These are phyloP conservation scores for Thunnus albacares DNA, from an alignment of 2,797 vertebrate genomes.

Conservation along the genomic window DNA sequence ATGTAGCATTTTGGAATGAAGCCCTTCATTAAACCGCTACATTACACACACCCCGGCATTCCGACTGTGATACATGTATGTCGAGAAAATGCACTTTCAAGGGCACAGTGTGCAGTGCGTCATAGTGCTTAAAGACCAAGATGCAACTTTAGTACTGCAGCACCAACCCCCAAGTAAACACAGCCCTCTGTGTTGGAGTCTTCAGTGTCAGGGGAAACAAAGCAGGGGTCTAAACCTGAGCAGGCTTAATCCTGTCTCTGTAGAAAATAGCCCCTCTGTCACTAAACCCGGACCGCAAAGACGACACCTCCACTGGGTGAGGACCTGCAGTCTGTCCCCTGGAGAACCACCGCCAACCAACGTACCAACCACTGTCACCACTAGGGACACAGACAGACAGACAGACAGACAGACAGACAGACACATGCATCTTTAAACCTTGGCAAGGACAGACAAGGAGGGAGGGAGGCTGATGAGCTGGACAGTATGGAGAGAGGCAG, in stretches of 20 bases:
- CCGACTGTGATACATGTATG: constrained; percentile 54
- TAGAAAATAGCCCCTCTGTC: constrained; percentile 74
- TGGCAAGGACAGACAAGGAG: constrained; percentile 60
- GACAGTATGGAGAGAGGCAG: constrained; percentile 42
- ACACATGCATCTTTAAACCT: constrained; percentile 68
- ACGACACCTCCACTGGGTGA: constrained; percentile 75
- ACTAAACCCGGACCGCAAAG: constrained; percentile 70
- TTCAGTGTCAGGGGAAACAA: constrained; percentile 77
- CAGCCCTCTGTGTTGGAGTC: constrained; percentile 65
- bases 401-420: constrained; percentile 52
- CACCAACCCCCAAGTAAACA: constrained; percentile 62
- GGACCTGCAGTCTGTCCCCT: constrained; percentile 63
- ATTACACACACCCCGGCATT: constrained; percentile 48
- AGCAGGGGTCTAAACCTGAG: constrained; percentile 80
- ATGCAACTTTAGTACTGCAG: constrained; percentile 67
- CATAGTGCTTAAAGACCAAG: constrained; percentile 59
- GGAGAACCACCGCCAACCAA: constrained; percentile 53
- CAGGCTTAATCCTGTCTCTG: constrained; percentile 79
- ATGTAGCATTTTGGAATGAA: constrained; percentile 51
- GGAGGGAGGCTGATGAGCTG: constrained; percentile 18
- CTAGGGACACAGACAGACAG: constrained; percentile 44
- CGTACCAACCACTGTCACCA: constrained; percentile 44
- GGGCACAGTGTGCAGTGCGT: constrained; percentile 65
- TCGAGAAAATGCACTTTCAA: constrained; percentile 67
- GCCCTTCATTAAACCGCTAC: constrained; percentile 54